Base-by-base conservation (phyloP, 2,113 vertebrate genomes). In the Arvicanthis niloticus region DNA sequence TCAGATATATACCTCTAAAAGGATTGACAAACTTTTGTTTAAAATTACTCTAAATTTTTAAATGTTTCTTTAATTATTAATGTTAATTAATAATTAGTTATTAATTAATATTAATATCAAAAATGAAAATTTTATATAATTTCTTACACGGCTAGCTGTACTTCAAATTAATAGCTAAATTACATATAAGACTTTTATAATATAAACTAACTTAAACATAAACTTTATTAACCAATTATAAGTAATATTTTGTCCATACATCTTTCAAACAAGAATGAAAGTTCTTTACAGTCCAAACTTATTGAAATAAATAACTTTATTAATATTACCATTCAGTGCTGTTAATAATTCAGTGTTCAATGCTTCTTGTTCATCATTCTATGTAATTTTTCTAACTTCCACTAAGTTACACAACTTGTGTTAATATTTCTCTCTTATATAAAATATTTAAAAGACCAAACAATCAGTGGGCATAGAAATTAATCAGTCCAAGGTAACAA, bases 371-470 rank as follows among this genome's bases (percentile, higher is more conserved):
- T 10, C 42, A 67, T 17, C 10, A 86, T 67, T 67, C 84, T 67
- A 67, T 45, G 9, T 34, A 67, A 65, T 40, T 94, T 72, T 95
- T 91, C 62, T 91, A 53, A 91, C 31, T 80, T 15, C 7, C 24
- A 95, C 62, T 76, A 89, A 91, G 56, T 51, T 56, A 58, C 17
- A 93, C 11, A 67, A 31, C 17, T 85, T 95, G 12, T 2, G 73
- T 75, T 96, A 97, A 60, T 75, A 96, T 81, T 89, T 89, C n/a
- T 76, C n/a, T 96, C 56, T 91, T 81, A 45, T 84, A 88, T 70
- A 81, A 96, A 93, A 88, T 58, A 85, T 72, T 22, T 88, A 91
- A 96, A 37, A 67, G 3, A 87, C 60, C 89, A 95, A 24, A 68
- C 21, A 88, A 56, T 48, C 34, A 95, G 37, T 75, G 70, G 75